Percentiles rank a stretch among this genome's conserved stretches.
Conservation (phyloP, 2,888 invertebrate species). For the Tetragonula carbonaria region DNA sequence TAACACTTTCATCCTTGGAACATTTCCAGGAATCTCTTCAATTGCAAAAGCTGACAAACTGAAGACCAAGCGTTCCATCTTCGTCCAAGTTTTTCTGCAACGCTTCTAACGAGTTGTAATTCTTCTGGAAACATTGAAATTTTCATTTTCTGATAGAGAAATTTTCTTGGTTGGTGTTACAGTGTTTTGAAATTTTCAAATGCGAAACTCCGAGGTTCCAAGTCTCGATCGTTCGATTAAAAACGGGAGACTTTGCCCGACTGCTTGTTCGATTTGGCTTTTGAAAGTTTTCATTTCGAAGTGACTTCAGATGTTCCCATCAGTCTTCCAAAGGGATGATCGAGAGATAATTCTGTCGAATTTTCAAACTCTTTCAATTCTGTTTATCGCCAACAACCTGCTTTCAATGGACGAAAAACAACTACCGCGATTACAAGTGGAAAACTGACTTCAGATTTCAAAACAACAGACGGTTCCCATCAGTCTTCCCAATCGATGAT, state of each 20-base stretch:
- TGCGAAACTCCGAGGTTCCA: too few relatives aligned
- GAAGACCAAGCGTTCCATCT: not conserved
- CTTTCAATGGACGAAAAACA: not conserved
- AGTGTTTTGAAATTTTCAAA: too few relatives aligned
- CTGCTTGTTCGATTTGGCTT: too few relatives aligned
- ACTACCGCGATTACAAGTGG: not conserved
- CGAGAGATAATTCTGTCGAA: too few relatives aligned
- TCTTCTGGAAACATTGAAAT: not conserved
- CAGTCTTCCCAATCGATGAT: not conserved
- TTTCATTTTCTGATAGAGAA: not conserved
- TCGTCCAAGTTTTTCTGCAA: too few relatives aligned
- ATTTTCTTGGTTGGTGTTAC: too few relatives aligned
- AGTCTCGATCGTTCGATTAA: too few relatives aligned
- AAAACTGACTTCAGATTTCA: not conserved
- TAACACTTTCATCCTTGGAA: not conserved
- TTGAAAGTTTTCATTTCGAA: not conserved
- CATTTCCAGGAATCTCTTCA: not conserved
- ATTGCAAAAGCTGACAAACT: not conserved
- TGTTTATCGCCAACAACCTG: not conserved
- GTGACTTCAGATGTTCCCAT: not conserved
- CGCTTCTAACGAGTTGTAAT: too few relatives aligned
- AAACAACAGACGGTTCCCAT: not conserved
- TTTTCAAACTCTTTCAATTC: not conserved
- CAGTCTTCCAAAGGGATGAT: not conserved
- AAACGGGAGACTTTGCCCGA: too few relatives aligned